Base-by-base conservation (phyloP, 2,888 invertebrate genomes). In the Drosophila incognita region DNA sequence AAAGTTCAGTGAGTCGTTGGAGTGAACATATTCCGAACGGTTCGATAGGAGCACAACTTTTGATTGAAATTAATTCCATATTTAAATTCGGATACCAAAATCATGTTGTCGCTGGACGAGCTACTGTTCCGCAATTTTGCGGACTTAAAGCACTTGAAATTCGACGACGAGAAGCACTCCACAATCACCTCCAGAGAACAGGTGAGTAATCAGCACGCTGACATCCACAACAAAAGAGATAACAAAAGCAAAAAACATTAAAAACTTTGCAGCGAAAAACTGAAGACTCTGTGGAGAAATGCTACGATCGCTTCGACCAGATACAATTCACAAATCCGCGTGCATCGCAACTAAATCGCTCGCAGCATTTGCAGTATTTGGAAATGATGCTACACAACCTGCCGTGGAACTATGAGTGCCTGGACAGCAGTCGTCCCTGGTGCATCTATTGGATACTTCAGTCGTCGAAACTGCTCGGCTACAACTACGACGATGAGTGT, bases 381-480 rank as follows among this genome's bases (percentile, higher is more conserved):
- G 95, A 95, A 84, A 94, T 94, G 81, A 96, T 96, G 89, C 92
- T 98, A 31, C 94, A 94, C 52, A 93, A 94, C 87, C 93, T 98
- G 80, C 96, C 96, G 51, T 93, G 94, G 70, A 94, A 95, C 73
- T 98, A 97, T 91, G 95, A 96, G 95, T 95, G 96, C 90, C 94
- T 99, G 79, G 99, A 99, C 94, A 97, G 98, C 13, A 99, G 99
- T 93, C 95, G 99, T 86, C 96, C 99, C 10, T 99, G 99, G 99
- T 94, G 99, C 73, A 96, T 98, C 88, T 99, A 99, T 92, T 99
- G 99, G 99, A 98, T 97, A 75, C 93, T 99, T 40, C 98, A 99
- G 94, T 95, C 98, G 7, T 94, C 99, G 42, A 96, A 97, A 92
- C 94, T 99, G 75, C 93, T 98, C 40, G 95, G 95, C 74, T 94